Conservation (phyloP, 2,797 vertebrate genomes). For the Manis crassicaudata region DNA sequence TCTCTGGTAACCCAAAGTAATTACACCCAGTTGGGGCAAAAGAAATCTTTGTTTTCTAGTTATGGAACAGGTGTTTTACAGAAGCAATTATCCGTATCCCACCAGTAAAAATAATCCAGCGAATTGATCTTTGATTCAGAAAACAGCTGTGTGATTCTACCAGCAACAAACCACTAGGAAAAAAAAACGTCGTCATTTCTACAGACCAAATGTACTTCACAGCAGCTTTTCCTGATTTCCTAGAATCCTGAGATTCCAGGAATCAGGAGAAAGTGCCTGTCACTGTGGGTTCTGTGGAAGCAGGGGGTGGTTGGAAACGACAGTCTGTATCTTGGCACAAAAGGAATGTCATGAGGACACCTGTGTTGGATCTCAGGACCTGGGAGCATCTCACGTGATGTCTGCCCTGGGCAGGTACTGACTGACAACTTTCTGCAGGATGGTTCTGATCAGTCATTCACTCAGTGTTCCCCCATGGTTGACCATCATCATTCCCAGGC, state of each 20-base stretch:
- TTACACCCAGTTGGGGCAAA: conserved; percentile 60
- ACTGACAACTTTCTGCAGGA: not conserved
- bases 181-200: not conserved
- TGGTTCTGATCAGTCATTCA: not conserved
- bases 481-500: not conserved
- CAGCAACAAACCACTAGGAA: not conserved
- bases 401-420: not conserved
- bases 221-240: not conserved
- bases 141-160: conserved; percentile 38
- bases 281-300: not conserved
- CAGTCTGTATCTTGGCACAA: not conserved
- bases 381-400: accelerated
- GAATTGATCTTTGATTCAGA: conserved; percentile 66
- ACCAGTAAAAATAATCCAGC: conserved; percentile 72
- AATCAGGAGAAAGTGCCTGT: not conserved
- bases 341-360: not conserved
- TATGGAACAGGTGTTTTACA: conserved; percentile 68
- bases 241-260: conserved; percentile 9
- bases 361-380: not conserved
- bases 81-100: conserved; percentile 67
- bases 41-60: conserved; percentile 74
- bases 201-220: not conserved
- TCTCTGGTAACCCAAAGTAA: conserved; percentile 74
- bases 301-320: too few relatives aligned
- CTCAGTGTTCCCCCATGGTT: not conserved